phyloP scores from a whole-genome alignment of 2,113 vertebrate species.

The Xiphophorus couchianus region DNA sequence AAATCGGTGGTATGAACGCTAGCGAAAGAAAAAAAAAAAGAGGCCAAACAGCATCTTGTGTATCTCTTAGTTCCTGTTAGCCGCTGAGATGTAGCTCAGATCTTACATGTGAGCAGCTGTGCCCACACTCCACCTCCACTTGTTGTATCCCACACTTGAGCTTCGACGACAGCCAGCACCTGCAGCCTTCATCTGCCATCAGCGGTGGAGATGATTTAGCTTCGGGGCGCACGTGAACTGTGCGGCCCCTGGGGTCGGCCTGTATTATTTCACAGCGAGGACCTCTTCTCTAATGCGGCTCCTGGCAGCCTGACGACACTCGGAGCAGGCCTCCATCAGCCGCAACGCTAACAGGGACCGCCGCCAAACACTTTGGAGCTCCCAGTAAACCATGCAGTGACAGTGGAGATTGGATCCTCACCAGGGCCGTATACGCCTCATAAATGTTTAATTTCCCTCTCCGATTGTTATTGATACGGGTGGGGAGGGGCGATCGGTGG shows the following conservation, averaged over 20 bases:
- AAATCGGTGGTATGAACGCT: neutral
- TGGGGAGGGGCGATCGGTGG: slow-evolving; percentile 62
- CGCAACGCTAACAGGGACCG: slow-evolving; percentile 61
- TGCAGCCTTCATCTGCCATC: slow-evolving; percentile 29
- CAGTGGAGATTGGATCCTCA: slow-evolving; percentile 72
- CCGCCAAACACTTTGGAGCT: slow-evolving; percentile 67
- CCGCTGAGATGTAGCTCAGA: neutral
- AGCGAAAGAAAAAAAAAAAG: neutral
- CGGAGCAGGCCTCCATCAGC: slow-evolving; percentile 66
- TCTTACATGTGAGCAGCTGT: neutral
- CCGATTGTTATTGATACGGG: slow-evolving; percentile 72
- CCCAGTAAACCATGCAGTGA: slow-evolving; percentile 69
- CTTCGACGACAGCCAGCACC: slow-evolving; percentile 25
- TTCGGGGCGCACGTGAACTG: slow-evolving; percentile 59
- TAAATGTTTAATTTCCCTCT: slow-evolving; percentile 77
- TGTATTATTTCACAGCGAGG: slow-evolving; percentile 61
- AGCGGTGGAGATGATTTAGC: slow-evolving; percentile 53
- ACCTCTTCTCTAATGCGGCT: slow-evolving; percentile 57
- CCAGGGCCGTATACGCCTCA: slow-evolving; percentile 69
- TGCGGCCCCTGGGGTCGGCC: slow-evolving; percentile 51
- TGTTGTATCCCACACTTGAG: slow-evolving; percentile 10
- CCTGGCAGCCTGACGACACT: slow-evolving; percentile 54
- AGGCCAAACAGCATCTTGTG: neutral
- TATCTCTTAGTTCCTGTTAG: neutral
- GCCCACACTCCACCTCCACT: neutral